A percentile compares a stretch with the other conserved stretches of the same genome.
phyloP scores from a whole-genome alignment of 2,797 vertebrate species.

The Limosa lapponica region DNA sequence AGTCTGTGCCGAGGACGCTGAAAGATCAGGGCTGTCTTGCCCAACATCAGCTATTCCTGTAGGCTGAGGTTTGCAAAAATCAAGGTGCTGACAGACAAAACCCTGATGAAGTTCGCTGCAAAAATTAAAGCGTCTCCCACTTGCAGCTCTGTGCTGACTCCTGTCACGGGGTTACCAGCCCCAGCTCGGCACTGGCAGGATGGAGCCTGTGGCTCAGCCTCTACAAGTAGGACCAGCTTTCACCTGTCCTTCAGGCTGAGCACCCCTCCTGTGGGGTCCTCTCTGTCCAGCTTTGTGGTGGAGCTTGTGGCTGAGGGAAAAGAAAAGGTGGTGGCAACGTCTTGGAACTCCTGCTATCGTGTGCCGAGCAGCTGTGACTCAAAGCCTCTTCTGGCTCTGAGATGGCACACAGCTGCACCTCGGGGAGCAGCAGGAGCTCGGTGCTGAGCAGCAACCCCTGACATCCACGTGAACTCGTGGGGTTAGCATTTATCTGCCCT shows the following conservation, averaged over 20 bases:
- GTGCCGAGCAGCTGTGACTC: background rate
- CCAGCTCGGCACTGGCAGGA: background rate
- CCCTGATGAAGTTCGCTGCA: background rate
- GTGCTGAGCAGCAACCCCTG: background rate
- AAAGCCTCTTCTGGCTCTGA: conserved; percentile 32
- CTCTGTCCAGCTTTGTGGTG: background rate
- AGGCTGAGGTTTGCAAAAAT: conserved; percentile 7
- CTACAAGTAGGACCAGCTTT: background rate
- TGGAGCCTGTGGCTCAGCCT: background rate
- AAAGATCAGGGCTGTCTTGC: background rate
- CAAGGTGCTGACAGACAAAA: conserved; percentile 29
- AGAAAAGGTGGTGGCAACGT: background rate
- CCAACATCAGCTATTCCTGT: background rate
- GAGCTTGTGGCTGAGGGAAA: background rate
- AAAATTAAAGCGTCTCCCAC: background rate
- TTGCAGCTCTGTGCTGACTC: conserved; percentile 2
- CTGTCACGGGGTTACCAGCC: background rate
- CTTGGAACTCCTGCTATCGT: background rate
- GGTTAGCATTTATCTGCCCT: background rate
- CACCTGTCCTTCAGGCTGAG: background rate
- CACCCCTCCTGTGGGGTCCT: background rate
- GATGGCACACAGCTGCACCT: background rate
- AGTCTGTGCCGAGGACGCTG: background rate
- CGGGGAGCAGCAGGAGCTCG: background rate
- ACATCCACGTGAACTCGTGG: background rate